A percentile compares a stretch with the other conserved stretches of the same genome.
These are phyloP conservation scores for Mirza zaza DNA, from an alignment of 2,113 vertebrate species.

Conservation along the genomic window DNA sequence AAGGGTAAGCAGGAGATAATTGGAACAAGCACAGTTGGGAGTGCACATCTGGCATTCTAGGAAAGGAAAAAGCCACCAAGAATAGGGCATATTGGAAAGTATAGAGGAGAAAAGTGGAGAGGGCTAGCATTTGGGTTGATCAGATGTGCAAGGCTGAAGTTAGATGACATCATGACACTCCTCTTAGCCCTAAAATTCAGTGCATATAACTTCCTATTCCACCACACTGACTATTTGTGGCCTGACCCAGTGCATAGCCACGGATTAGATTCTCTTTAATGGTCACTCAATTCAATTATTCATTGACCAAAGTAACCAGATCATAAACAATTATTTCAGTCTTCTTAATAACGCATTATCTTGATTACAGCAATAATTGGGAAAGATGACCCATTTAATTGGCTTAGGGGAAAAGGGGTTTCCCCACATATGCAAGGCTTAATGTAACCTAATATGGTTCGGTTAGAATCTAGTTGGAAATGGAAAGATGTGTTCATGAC, in stretches of 20 bases:
- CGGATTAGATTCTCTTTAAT: slow-evolving; percentile 65
- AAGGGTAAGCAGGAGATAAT: neutral
- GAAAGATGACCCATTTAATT: slow-evolving; percentile 70
- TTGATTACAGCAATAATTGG: slow-evolving; percentile 71
- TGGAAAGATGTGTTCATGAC: slow-evolving; percentile 65
- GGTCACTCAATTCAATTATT: slow-evolving; percentile 71
- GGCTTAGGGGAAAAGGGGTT: slow-evolving; percentile 67
- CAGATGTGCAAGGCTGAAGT: neutral
- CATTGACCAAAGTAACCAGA: slow-evolving; percentile 66
- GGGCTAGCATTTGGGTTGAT: neutral
- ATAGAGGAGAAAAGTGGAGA: neutral
- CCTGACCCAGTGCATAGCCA: slow-evolving; percentile 50
- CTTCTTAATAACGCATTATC: slow-evolving; percentile 76
- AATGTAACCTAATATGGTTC: slow-evolving; percentile 70
- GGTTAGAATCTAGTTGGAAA: slow-evolving; percentile 65
- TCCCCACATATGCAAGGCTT: slow-evolving; percentile 55
- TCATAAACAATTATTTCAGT: slow-evolving; percentile 74
- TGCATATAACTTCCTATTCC: neutral
- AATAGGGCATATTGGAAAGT: neutral
- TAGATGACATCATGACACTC: neutral
- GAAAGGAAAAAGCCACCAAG: neutral
- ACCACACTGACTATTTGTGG: neutral
- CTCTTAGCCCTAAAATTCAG: neutral
- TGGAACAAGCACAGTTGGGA: neutral
- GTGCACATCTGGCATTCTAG: no score